Conservation (phyloP, 2,888 invertebrate genomes). For the Drosophila affinis region DNA sequence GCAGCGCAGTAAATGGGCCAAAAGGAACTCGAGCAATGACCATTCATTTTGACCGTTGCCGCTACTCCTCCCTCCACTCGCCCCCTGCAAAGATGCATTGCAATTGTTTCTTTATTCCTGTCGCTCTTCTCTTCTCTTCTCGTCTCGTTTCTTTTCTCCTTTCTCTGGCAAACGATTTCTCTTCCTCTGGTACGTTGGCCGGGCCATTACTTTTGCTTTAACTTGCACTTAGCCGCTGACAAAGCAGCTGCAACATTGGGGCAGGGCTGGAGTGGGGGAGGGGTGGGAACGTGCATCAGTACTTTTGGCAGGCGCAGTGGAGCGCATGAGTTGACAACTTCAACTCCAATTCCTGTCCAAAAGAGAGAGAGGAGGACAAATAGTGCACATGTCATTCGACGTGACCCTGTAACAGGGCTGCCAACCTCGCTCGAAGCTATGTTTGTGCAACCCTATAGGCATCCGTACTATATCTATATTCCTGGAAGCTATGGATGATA, state of each 20-base stretch:
- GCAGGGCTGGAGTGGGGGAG: neutral
- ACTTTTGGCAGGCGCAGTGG: slow-evolving; percentile 63
- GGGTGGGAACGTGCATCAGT: slow-evolving; percentile 57
- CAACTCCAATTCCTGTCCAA: slow-evolving; percentile 48
- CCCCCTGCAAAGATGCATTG: slow-evolving; percentile 35
- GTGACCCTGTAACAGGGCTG: slow-evolving; percentile 24
- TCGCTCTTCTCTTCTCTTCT: slow-evolving; percentile 2
- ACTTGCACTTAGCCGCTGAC: slow-evolving; percentile 73
- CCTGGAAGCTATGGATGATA: neutral
- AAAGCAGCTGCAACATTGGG: slow-evolving; percentile 51
- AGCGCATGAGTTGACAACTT: slow-evolving; percentile 71
- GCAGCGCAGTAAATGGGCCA: slow-evolving; percentile 4
- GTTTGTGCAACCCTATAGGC: neutral
- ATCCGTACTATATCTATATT: too few species aligned
- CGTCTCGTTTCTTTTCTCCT: neutral
- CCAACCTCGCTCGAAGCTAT: neutral
- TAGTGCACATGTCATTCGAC: slow-evolving; percentile 72
- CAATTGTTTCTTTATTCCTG: slow-evolving; percentile 40
- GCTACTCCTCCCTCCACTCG: neutral
- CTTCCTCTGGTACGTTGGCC: slow-evolving; percentile 39
- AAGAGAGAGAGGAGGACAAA: slow-evolving; percentile 55
- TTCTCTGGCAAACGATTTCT: slow-evolving; percentile 34
- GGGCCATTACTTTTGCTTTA: slow-evolving; percentile 71
- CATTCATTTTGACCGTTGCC: slow-evolving; percentile 38
- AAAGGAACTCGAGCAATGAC: slow-evolving; percentile 50